Conservation (phyloP, 2,113 vertebrate genomes). For the Apeltes quadracus region DNA sequence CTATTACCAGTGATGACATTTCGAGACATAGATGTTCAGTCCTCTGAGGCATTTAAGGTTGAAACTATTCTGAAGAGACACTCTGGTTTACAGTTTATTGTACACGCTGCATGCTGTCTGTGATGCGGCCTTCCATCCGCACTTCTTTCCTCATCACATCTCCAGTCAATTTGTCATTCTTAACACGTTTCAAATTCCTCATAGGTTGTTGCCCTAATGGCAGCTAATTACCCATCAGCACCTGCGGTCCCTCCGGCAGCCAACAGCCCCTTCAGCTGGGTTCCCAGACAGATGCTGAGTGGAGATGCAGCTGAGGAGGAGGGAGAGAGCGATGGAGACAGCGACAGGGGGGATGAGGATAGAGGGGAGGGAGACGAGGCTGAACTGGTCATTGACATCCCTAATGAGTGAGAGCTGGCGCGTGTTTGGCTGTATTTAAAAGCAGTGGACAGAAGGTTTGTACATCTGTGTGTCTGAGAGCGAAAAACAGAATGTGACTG, state of each 20-base stretch:
- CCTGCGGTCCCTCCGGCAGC: conserved; percentile 60
- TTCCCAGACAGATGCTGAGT: conserved; percentile 84
- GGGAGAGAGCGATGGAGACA: conserved; percentile 81
- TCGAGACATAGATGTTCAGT: background rate
- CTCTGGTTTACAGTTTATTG: conserved; percentile 4
- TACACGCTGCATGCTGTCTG: conserved; percentile 21
- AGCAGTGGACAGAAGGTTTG: background rate
- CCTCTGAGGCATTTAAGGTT: background rate
- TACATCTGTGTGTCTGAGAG: background rate
- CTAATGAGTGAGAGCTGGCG: conserved; percentile 78
- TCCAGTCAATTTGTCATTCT: background rate
- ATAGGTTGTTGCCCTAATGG: conserved; percentile 77
- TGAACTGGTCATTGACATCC: conserved; percentile 84
- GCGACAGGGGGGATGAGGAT: conserved; percentile 82
- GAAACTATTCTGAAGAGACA: background rate
- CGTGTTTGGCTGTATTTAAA: conserved; percentile 41
- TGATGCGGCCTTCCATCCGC: conserved; percentile 17
- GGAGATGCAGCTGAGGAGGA: conserved; percentile 83
- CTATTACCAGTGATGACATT: background rate
- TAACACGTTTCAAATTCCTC: background rate
- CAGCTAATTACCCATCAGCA: conserved; percentile 77
- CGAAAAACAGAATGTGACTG: conserved; percentile 1
- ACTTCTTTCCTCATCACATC: conserved; percentile 2
- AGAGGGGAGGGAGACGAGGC: conserved; percentile 83
- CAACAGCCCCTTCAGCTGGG: conserved; percentile 82